These are phyloP conservation scores for Pyrgus malvae DNA, from an alignment of 2,888 invertebrate genomes.

Conservation along the genomic window DNA sequence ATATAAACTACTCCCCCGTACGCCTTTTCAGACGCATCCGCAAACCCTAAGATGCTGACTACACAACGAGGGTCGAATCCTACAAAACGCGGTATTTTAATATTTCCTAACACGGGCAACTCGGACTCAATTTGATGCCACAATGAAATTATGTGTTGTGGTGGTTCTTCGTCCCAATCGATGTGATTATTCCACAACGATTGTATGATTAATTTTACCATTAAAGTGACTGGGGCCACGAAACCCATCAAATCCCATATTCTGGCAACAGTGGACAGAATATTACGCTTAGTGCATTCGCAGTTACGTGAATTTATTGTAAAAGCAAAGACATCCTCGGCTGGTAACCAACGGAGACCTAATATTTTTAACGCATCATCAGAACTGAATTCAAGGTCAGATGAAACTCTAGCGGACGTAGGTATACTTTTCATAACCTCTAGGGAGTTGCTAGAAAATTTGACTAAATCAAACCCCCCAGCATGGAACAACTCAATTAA, in stretches of 20 bases:
- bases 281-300: constrained; percentile 8
- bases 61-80: not conserved
- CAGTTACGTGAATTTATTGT: not conserved
- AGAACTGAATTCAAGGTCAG: not conserved
- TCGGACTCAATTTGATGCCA: not conserved
- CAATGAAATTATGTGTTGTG: not conserved
- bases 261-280: constrained; percentile 6
- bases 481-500: constrained; percentile 10
- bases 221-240: constrained; percentile 7
- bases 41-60: not conserved
- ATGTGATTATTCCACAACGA: not conserved
- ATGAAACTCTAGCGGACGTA: not conserved
- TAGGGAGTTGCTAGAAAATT: not conserved
- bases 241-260: constrained; percentile 16
- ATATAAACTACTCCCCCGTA: not conserved
- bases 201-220: constrained; percentile 9
- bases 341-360: constrained; percentile 12
- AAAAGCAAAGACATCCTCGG: constrained; percentile 9
- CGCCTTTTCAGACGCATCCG: not conserved
- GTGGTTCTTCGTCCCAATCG: constrained; percentile 5
- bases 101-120: not conserved
- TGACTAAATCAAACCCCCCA: constrained; percentile 6
- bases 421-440: constrained; percentile 9
- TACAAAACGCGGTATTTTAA: constrained; percentile 5
- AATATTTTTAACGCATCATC: constrained; percentile 17